These are phyloP conservation scores for Onthophagus sagittarius DNA, from an alignment of 2,888 invertebrate genomes.

Conservation along the genomic window DNA sequence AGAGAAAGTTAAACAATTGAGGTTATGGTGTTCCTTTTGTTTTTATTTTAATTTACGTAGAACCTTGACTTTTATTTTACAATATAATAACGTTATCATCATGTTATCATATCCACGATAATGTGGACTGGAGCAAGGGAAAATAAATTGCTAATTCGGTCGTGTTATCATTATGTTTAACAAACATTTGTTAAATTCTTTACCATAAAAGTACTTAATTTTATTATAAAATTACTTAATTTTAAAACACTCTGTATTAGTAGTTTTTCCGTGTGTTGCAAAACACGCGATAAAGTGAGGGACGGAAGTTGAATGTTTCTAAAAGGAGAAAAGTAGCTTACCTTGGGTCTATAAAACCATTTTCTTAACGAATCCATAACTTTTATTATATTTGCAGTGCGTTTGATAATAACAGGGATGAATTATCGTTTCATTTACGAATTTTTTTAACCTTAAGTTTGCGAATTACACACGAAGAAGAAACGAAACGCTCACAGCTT, in stretches of 20 bases:
- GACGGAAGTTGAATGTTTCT: not conserved
- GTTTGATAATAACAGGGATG: not conserved
- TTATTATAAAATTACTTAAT: no score
- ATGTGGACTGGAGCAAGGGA: no score
- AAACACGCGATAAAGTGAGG: not conserved
- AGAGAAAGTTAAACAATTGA: slow-evolving; percentile 24
- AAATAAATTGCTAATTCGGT: no score
- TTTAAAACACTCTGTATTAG: not conserved
- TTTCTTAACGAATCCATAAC: slow-evolving; percentile 34
- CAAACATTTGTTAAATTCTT: no score
- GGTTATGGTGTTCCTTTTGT: slow-evolving; percentile 25
- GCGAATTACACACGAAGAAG: slow-evolving; percentile 11
- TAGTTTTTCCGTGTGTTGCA: not conserved
- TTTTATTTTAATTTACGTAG: slow-evolving; percentile 17
- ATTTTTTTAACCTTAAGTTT: slow-evolving; percentile 21
- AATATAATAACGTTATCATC: not conserved
- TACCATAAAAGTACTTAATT: no score
- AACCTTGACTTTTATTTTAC: slow-evolving; percentile 20
- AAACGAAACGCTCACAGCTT: slow-evolving; percentile 15
- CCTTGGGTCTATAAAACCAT: slow-evolving; percentile 37
- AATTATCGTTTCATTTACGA: slow-evolving; percentile 1
- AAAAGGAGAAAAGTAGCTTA: slow-evolving; percentile 18
- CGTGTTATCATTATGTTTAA: no score
- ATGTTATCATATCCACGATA: no score
- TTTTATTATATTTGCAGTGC: not conserved